Evolutionary conservation across 2,888 invertebrate genomes (phyloP).

Genomic region (Drosophila incognita): DNA sequence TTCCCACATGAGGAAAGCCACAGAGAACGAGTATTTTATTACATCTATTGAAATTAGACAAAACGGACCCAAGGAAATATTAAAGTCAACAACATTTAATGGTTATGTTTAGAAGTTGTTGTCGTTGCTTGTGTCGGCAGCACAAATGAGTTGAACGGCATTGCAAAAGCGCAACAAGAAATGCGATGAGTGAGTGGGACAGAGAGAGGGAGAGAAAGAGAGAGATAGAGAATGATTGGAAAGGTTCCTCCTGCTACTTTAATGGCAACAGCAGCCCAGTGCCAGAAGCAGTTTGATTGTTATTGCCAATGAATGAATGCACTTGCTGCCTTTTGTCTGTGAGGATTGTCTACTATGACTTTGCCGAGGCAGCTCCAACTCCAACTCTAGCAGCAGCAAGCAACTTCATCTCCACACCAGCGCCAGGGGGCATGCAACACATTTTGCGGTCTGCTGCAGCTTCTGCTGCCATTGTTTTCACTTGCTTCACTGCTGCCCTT

Average conservation of each 20-base stretch:
- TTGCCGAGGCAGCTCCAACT: constrained; percentile 27
- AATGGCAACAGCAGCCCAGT: constrained; percentile 45
- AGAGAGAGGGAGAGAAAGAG: constrained; percentile 16
- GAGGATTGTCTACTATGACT: constrained; percentile 47
- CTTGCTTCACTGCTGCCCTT: constrained; percentile 50
- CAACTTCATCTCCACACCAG: constrained; percentile 27
- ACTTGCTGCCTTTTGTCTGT: constrained; percentile 70
- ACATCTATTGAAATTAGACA: constrained; percentile 35
- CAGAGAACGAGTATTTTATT: constrained; percentile 19
- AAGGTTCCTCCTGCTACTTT: constrained; percentile 1
- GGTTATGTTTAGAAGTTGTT: constrained; percentile 38
- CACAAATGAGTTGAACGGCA: constrained; percentile 72
- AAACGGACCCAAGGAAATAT: constrained; percentile 58
- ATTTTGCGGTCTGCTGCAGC: constrained; percentile 74
- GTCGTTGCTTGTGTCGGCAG: constrained; percentile 34
- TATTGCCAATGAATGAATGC: constrained; percentile 81
- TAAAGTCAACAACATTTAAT: constrained; percentile 63
- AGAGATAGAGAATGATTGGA: neutral
- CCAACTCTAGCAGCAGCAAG: constrained; percentile 20
- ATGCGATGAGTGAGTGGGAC: constrained; percentile 28
- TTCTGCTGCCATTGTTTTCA: constrained; percentile 66
- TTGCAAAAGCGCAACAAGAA: constrained; percentile 69
- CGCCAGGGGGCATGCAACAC: constrained; percentile 69
- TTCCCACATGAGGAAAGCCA: constrained; percentile 58
- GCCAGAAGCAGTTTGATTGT: constrained; percentile 78